Conservation (phyloP, 2,797 vertebrate genomes). For the Sebastes hubbsi region DNA sequence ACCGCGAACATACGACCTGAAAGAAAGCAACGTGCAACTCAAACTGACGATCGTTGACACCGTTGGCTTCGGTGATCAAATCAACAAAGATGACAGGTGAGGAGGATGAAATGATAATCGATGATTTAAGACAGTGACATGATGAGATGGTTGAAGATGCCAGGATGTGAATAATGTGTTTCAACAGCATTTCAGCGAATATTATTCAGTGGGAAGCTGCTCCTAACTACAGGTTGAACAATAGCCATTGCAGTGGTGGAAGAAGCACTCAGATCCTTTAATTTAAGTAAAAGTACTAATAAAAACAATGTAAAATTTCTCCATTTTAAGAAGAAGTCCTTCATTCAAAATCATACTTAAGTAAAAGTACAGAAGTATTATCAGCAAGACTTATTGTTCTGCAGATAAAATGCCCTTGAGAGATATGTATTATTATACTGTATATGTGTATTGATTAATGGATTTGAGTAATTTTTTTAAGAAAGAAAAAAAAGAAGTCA, state of each 20-base stretch:
- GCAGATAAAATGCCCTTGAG: not conserved
- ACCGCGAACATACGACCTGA: constrained; percentile 93
- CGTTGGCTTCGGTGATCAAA: constrained; percentile 97
- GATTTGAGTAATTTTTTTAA: too few relatives aligned
- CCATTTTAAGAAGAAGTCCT: not conserved
- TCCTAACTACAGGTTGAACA: not conserved
- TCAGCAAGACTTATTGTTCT: not conserved
- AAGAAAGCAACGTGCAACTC: constrained; percentile 96
- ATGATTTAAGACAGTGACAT: not conserved
- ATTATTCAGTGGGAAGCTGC: not conserved
- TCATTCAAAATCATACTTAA: not conserved
- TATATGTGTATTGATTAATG: too few relatives aligned
- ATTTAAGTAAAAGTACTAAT: not conserved
- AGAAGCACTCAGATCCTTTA: not conserved
- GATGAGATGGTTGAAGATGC: not conserved
- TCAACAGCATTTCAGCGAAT: not conserved
- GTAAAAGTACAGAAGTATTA: not conserved
- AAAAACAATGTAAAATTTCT: not conserved
- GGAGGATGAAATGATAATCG: constrained; percentile 5
- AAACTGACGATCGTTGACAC: constrained; percentile 97
- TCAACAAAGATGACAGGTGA: constrained; percentile 99
- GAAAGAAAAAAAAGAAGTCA: too few relatives aligned
- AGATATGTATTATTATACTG: not conserved
- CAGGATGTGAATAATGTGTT: not conserved
- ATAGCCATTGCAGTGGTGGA: not conserved